Base-by-base conservation (phyloP, 1,140 invertebrate species). In the Araneus ventricosus region DNA sequence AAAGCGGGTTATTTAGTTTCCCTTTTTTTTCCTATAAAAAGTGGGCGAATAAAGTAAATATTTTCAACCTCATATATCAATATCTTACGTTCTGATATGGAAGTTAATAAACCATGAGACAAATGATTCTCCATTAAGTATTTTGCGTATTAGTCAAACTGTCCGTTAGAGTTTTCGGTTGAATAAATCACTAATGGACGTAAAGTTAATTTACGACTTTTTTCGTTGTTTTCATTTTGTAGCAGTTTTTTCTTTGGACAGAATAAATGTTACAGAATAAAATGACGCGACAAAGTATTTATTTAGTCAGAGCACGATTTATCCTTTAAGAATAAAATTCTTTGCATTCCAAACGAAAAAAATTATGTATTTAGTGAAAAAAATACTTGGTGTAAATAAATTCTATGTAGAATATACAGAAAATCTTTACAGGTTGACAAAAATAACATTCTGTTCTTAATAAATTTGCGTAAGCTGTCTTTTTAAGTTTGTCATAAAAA, bases 121-220 rank as follows among this genome's bases (percentile, higher is more conserved):
- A 7, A n/a, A 63, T 24, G 24, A n/a, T 24, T 52, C 10, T 14
- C n/a, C 59, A 63, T 63, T 63, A n/a, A 22, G n/a, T n/a, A n/a
- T 63, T n/a, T 63, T 63, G 20, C 7, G n/a, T 5, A 63, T 63
- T 63, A 63, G 24, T 63, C 59, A 63, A 63, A 63, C 24, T 63
- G 59, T 63, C 59, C 59, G n/a, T 63, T 63, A 24, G 59, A 24
- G 24, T 63, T 63, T 63, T 63, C 59, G 59, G 59, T 63, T n/a
- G 59, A 63, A 63, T 63, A 63, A 63, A 24, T 63, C 59, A 63
- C 59, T 63, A 63, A 63, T 63, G 59, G 59, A 63, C 59, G n/a
- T 63, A 8, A n/a, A 24, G 59, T 63, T 63, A 63, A 24, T 63
- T 52, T 63, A 63, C n/a, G 22, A 24, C 1, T 52, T 52, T 45